Evolutionary conservation across 2,797 vertebrate species (phyloP).

Genomic region (Sebastes iracundus): DNA sequence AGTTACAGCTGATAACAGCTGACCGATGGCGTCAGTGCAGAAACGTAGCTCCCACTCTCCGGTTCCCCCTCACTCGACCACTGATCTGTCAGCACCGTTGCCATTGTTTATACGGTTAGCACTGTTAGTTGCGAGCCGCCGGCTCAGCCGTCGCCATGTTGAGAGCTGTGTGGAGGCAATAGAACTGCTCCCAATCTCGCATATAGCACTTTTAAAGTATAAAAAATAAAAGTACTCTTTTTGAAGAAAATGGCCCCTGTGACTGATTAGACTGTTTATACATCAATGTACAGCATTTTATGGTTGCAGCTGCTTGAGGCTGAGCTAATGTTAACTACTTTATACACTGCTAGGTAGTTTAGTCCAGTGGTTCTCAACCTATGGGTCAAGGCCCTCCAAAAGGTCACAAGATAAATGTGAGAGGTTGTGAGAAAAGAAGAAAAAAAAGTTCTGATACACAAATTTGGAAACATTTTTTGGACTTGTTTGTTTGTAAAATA

Average conservation of each 20-base stretch:
- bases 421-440: background rate
- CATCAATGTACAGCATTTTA: background rate
- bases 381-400: background rate
- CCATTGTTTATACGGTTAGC: too few relatives aligned
- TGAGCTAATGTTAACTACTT: background rate
- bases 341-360: background rate
- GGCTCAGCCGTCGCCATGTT: too few relatives aligned
- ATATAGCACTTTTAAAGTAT: background rate
- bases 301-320: background rate
- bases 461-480: background rate
- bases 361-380: background rate
- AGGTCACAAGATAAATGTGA: background rate
- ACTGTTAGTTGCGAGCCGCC: too few relatives aligned
- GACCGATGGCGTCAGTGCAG: too few relatives aligned
- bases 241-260: background rate
- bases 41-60: too few relatives aligned
- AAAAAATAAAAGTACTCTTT: background rate
- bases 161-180: too few relatives aligned
- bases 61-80: too few relatives aligned
- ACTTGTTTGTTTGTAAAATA: background rate
- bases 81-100: too few relatives aligned
- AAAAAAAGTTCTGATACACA: background rate
- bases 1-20: too few relatives aligned
- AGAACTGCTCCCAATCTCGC: too few relatives aligned
- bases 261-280: background rate